Evolutionary conservation across 2,888 invertebrate genomes (phyloP).

Genomic region (Agonopterix subpropinquella): DNA sequence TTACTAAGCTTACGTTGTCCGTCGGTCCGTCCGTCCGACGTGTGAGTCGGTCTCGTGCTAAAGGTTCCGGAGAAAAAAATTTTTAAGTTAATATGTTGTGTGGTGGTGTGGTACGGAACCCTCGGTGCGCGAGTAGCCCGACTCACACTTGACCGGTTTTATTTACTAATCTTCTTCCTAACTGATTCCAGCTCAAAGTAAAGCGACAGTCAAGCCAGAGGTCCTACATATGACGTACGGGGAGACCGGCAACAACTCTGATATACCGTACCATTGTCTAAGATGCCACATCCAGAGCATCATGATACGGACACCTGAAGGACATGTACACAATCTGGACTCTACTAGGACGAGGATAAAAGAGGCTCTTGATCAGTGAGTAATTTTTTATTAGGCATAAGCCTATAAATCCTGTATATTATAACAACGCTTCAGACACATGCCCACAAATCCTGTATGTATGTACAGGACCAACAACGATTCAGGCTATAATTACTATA

Average conservation of each 20-base stretch:
- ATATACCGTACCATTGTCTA: conserved; percentile 26
- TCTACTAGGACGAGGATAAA: conserved; percentile 22
- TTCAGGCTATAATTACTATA: too few relatives aligned
- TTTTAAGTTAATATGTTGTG: too few relatives aligned
- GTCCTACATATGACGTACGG: conserved; percentile 27
- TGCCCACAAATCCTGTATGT: too few relatives aligned
- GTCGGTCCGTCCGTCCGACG: not conserved
- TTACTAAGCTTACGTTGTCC: not conserved
- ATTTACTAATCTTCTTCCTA: not conserved
- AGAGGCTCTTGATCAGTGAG: conserved; percentile 28
- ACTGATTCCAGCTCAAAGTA: conserved; percentile 20
- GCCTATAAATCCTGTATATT: too few relatives aligned
- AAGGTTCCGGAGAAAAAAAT: too few relatives aligned
- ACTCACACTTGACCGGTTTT: too few relatives aligned
- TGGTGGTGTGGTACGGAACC: too few relatives aligned
- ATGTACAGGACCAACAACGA: too few relatives aligned
- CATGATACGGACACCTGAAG: conserved; percentile 25
- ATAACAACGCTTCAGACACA: too few relatives aligned
- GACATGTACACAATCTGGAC: conserved; percentile 34
- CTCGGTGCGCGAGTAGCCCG: too few relatives aligned
- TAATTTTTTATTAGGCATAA: not conserved
- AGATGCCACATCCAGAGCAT: conserved; percentile 22
- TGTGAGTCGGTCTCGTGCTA: too few relatives aligned
- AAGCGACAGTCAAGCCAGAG: conserved; percentile 12
- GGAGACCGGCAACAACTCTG: conserved; percentile 17